Evolutionary conservation across 2,888 invertebrate species (phyloP).

Genomic region (Acronicta psi): DNA sequence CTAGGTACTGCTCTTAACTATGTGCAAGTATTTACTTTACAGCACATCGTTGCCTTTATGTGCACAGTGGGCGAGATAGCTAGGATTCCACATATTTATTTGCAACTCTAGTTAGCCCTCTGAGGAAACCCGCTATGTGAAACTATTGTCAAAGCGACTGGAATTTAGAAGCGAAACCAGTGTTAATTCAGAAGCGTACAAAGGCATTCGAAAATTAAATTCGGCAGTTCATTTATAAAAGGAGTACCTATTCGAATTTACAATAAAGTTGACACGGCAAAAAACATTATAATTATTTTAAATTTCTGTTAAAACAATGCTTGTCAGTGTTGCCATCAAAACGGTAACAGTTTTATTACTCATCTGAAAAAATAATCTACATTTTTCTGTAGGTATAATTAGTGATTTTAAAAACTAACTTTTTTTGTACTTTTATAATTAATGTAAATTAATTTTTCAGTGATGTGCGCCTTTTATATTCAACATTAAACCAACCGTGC

Average conservation of each 20-base stretch:
- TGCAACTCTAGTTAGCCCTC: constrained; percentile 31
- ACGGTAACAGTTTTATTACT: too few relatives aligned
- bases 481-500: constrained; percentile 12
- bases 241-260: neutral
- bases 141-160: constrained; percentile 15
- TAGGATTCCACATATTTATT: constrained; percentile 46
- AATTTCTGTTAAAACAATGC: too few relatives aligned
- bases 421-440: neutral
- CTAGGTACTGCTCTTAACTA: constrained; percentile 11
- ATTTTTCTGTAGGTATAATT: too few relatives aligned
- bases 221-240: neutral
- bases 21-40: constrained; percentile 19
- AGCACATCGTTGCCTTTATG: constrained; percentile 45
- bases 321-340: too few relatives aligned
- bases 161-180: constrained; percentile 19
- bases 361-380: too few relatives aligned
- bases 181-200: neutral
- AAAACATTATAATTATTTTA: too few relatives aligned
- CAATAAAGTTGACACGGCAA: too few relatives aligned
- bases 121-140: constrained; percentile 24
- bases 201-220: neutral
- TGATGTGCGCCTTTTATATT: neutral
- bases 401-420: too few relatives aligned
- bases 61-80: constrained; percentile 31
- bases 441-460: neutral